Evolutionary conservation across 2,888 invertebrate genomes (phyloP).

Genomic region (Xestia sexstrigata): DNA sequence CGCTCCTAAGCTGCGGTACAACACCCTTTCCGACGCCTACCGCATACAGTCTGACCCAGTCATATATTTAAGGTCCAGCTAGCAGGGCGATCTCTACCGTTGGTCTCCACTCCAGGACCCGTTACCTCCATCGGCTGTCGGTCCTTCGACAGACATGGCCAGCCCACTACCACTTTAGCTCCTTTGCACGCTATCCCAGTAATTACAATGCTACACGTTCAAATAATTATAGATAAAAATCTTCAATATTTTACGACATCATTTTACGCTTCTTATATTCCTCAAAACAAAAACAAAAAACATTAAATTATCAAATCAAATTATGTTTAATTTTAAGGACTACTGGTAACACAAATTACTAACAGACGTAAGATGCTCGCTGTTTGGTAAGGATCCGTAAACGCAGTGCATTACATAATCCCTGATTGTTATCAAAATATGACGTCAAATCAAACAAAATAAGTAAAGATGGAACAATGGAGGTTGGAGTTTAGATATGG

Average conservation of each 20-base stretch:
- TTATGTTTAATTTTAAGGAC: too few species aligned
- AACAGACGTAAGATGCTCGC: not conserved
- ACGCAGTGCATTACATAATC: not conserved
- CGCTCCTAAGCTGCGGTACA: too few species aligned
- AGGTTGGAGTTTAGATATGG: not conserved
- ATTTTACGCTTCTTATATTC: not conserved
- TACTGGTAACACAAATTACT: not conserved
- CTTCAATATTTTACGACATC: not conserved
- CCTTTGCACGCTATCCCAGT: not conserved
- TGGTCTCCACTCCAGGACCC: not conserved
- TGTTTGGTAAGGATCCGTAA: not conserved
- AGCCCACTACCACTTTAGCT: not conserved
- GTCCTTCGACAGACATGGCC: not conserved
- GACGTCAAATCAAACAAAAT: not conserved
- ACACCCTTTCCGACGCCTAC: not conserved
- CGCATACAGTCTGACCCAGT: not conserved
- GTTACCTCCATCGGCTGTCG: not conserved
- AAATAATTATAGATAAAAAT: too few species aligned
- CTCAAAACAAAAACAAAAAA: too few species aligned
- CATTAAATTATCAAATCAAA: too few species aligned
- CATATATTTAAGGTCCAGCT: not conserved
- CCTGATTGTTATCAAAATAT: not conserved
- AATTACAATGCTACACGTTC: not conserved
- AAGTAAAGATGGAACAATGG: not conserved
- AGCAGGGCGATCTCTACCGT: too few species aligned